Conservation (phyloP, 2,888 invertebrate genomes). For the Lasioglossum calceatum region DNA sequence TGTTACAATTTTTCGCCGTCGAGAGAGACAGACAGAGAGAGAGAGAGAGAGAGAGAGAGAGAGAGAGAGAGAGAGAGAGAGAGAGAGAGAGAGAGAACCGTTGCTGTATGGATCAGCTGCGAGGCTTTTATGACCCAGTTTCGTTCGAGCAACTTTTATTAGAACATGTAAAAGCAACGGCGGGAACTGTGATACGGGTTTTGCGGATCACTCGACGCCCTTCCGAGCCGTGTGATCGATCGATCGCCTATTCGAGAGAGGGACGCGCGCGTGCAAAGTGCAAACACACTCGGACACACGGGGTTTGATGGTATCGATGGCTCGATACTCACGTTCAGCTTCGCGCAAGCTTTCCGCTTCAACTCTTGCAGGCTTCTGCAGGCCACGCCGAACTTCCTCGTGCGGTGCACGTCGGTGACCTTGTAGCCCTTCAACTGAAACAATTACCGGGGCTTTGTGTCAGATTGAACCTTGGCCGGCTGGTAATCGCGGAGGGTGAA, state of each 20-base stretch:
- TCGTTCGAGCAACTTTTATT: conserved; percentile 49
- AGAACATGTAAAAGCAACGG: conserved; percentile 34
- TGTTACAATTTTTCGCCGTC: background rate
- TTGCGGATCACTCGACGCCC: conserved; percentile 7
- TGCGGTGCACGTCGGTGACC: conserved; percentile 89
- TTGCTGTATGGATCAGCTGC: conserved; percentile 35
- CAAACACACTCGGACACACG: background rate
- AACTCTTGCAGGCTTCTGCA: conserved; percentile 88
- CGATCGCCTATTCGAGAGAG: background rate
- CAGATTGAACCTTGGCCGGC: background rate
- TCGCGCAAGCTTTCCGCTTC: conserved; percentile 88
- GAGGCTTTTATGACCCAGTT: conserved; percentile 60
- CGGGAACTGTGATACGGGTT: conserved; percentile 25
- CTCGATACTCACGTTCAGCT: conserved; percentile 86
- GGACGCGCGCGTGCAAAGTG: background rate
- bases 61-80: background rate
- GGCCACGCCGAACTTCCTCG: conserved; percentile 90
- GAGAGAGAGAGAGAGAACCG: background rate
- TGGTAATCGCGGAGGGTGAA: background rate
- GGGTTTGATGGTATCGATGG: background rate
- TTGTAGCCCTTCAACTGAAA: conserved; percentile 88
- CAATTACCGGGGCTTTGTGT: background rate
- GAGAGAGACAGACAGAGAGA: background rate
- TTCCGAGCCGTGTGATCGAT: conserved; percentile 27
- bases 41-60: background rate